Evolutionary conservation across 2,113 vertebrate genomes (phyloP), one percentile per base, ranked within the genome.

Genomic region (Trinectes maculatus): DNA sequence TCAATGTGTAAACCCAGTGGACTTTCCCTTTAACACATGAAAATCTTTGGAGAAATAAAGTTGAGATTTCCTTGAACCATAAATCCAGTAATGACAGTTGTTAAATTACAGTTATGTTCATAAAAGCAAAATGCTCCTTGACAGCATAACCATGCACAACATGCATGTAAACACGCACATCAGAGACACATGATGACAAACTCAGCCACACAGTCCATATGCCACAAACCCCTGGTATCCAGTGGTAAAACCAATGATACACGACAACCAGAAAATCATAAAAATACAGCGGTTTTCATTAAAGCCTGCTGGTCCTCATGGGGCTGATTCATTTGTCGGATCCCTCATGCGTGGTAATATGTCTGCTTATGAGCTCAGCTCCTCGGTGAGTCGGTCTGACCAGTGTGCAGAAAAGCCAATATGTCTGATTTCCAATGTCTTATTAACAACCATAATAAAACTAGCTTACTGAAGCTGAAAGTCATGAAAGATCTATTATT

Each of bases 381-480:
- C 49, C 24, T 1, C 48, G 31, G 19, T 19, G 54, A 58, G 39
- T 48, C 44, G 48, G 26, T 55, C 26, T 26, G 34, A 64, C 22
- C 40, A 16, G 57, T 39, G 61, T 24, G 22, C 8, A 25, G n/a
- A 62, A 52, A 46, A 51, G 70, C 34, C 58, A 47, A 49, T 31
- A 62, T 34, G 31, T 15, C 29, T 34, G 39, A 67, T 63, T 58
- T 59, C 43, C 21, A 61, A 40, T 51, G 15, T 63, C 36, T 79
- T 58, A 79, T 71, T 63, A 66, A 42, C 13, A 4, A 37, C 52
- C 28, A 13, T 39, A 58, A 68, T 73, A 48, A 75, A 84, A 71
- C 1, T 53, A 24, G 48, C 13, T 52, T 2, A 21, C 21, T 18
- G 36, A 61, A 42, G 48, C 58, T 37, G 47, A 49, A 65, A 70